Evolutionary conservation across 2,797 vertebrate genomes (phyloP).

Genomic region (Hapalemur alaotrensis): DNA sequence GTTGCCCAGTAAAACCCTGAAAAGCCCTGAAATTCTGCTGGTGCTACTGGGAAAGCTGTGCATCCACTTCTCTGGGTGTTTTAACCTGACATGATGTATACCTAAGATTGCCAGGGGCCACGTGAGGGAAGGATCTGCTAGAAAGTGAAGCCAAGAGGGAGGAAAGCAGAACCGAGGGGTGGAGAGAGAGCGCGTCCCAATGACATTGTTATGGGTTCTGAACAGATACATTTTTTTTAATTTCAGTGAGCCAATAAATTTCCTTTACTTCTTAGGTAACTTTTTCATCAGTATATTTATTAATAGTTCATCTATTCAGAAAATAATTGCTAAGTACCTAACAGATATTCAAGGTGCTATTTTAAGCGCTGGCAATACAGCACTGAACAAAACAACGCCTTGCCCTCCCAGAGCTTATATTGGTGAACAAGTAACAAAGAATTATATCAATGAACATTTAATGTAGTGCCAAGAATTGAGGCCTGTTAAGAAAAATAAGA

Average conservation of each 20-base stretch:
- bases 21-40: neutral
- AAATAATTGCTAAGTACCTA: neutral
- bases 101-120: neutral
- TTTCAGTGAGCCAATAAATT: neutral
- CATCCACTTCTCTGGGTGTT: neutral
- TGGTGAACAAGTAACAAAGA: neutral
- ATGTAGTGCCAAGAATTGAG: neutral
- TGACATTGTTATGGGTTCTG: too few relatives aligned
- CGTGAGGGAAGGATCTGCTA: neutral
- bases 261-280: neutral
- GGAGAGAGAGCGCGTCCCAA: neutral
- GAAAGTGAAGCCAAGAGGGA: neutral
- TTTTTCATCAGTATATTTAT: neutral
- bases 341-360: neutral
- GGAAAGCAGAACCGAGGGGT: neutral
- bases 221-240: neutral
- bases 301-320: neutral
- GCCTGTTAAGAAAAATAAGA: neutral
- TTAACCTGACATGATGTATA: neutral
- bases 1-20: neutral
- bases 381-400: neutral
- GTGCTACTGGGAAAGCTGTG: neutral
- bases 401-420: neutral
- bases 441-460: neutral
- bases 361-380: neutral